phyloP scores from a whole-genome alignment of 2,888 invertebrate genomes.

The Labia minor region DNA sequence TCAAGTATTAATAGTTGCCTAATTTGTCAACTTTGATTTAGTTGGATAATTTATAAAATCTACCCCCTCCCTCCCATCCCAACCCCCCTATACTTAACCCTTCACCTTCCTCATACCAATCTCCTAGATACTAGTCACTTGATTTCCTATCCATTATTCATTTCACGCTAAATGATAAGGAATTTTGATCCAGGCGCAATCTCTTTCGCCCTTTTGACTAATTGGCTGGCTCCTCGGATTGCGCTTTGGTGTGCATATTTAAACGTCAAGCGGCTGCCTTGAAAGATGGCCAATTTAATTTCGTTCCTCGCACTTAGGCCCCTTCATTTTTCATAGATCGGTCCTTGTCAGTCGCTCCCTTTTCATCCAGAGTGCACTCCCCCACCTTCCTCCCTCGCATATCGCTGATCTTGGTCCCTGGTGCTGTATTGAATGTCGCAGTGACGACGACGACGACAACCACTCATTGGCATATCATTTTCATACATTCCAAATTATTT shows the following conservation, averaged over 20 bases:
- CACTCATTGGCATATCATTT: slow-evolving; percentile 4
- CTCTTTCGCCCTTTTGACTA: not conserved
- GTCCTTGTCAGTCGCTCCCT: not conserved
- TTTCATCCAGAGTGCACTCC: not conserved
- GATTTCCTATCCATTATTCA: not conserved
- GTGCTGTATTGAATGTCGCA: not conserved
- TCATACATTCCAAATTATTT: not conserved
- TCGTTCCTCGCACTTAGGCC: not conserved
- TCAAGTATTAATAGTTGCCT: too few relatives aligned
- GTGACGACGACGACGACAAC: not conserved
- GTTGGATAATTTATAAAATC: too few relatives aligned
- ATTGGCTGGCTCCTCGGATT: not conserved
- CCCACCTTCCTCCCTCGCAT: too few relatives aligned
- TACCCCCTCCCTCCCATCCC: too few relatives aligned
- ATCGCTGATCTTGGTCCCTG: not conserved
- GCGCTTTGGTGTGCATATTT: not conserved
- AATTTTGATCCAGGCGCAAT: not conserved
- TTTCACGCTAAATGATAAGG: slow-evolving; percentile 13
- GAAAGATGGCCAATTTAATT: slow-evolving; percentile 13
- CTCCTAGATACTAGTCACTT: too few relatives aligned
- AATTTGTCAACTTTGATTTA: too few relatives aligned
- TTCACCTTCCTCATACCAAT: too few relatives aligned
- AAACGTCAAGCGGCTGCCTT: not conserved
- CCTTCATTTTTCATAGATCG: not conserved
- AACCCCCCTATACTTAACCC: too few relatives aligned